Conservation (phyloP, 2,888 invertebrate species). For the Zhengitettix transpicula region DNA sequence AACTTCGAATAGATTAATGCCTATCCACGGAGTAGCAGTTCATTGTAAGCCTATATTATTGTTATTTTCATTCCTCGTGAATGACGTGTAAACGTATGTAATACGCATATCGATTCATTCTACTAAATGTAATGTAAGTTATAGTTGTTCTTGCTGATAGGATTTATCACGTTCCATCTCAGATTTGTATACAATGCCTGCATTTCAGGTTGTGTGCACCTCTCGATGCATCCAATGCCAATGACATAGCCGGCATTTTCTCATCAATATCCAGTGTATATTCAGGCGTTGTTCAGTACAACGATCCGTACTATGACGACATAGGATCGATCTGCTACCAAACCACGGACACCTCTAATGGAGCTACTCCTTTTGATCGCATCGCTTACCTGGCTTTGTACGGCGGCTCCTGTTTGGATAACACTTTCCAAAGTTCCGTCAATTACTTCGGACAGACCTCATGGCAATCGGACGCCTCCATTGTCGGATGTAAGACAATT, state of each 20-base stretch:
- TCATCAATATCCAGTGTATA: background rate
- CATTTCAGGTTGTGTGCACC: conserved; percentile 22
- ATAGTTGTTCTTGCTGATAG: too few relatives aligned
- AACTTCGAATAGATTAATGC: too few relatives aligned
- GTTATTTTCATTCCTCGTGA: too few relatives aligned
- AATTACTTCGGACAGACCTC: too few relatives aligned
- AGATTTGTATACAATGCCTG: background rate
- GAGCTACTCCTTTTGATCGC: conserved; percentile 14
- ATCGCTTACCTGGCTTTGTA: background rate
- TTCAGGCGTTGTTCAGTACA: background rate
- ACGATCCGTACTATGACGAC: background rate
- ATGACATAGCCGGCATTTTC: conserved; percentile 26
- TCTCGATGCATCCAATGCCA: conserved; percentile 16
- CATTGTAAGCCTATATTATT: too few relatives aligned
- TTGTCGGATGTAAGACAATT: too few relatives aligned
- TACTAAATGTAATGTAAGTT: background rate
- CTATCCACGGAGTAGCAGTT: too few relatives aligned
- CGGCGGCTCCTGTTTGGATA: conserved; percentile 2
- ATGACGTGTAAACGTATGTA: background rate
- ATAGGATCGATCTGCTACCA: background rate
- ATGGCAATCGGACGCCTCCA: too few relatives aligned
- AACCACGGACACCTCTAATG: conserved; percentile 13
- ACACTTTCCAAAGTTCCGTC: too few relatives aligned
- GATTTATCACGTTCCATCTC: too few relatives aligned
- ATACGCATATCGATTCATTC: background rate